phyloP scores from a whole-genome alignment of 2,888 invertebrate species.

The Standfussiana lucernea region DNA sequence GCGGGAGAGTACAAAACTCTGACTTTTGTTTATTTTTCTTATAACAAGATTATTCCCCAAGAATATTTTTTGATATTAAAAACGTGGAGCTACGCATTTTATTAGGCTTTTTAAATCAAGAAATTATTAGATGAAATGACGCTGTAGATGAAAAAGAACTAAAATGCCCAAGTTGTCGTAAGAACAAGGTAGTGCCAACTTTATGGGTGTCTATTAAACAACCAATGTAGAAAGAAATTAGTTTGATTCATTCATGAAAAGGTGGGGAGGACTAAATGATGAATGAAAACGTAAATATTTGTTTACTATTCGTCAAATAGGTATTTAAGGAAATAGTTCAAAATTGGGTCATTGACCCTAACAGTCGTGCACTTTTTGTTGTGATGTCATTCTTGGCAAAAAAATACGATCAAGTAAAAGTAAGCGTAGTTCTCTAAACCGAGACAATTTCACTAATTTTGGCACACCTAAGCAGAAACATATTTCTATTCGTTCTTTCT shows the following conservation, averaged over 20 bases:
- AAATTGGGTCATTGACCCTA: constrained; percentile 27
- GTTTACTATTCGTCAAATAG: constrained; percentile 57
- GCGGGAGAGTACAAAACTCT: constrained; percentile 80
- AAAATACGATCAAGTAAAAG: constrained; percentile 5
- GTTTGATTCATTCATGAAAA: constrained; percentile 61
- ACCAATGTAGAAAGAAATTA: constrained; percentile 65
- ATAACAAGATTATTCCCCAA: constrained; percentile 1
- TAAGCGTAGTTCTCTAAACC: background rate
- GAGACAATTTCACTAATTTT: background rate
- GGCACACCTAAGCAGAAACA: background rate
- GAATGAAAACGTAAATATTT: constrained; percentile 61
- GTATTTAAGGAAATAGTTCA: constrained; percentile 14
- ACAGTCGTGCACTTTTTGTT: constrained; percentile 8
- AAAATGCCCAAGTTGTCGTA: constrained; percentile 9
- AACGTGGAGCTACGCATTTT: background rate
- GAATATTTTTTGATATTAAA: background rate
- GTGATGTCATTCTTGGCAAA: constrained; percentile 1
- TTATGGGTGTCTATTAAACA: constrained; percentile 46
- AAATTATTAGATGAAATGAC: background rate
- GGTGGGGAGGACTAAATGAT: constrained; percentile 56
- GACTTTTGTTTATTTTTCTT: constrained; percentile 46
- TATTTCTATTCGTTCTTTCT: constrained; percentile 7
- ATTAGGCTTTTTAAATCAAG: background rate
- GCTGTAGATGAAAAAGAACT: background rate
- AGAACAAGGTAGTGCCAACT: constrained; percentile 64